Base-by-base conservation (phyloP, 1,140 invertebrate species). In the Drosophila ercepeae region DNA sequence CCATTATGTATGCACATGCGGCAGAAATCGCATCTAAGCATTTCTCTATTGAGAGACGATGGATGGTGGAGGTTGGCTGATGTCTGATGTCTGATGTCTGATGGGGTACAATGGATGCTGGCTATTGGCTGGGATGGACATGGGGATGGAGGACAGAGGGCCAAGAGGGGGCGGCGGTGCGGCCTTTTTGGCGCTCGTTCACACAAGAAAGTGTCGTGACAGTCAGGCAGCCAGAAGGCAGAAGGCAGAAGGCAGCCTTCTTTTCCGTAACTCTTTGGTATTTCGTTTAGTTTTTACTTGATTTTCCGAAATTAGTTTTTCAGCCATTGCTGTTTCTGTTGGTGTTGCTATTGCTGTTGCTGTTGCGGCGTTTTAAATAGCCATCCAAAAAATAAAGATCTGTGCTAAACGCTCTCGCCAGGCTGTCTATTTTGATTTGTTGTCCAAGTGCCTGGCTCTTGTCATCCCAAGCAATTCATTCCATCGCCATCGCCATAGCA, bases 271-370 rank as follows among this genome's bases (percentile, higher is more conserved):
- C 81, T 86, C 77, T 82, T 88, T 86, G 82, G 83, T 88, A 86
- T 86, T 86, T 88, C 50, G 77, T 77, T 86, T 68, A 88, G 77
- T 78, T 88, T 88, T 86, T 86, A 88, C 78, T 88, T 88, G 82
- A 88, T 88, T 82, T 88, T 88, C 82, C 83, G 82, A 86, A 86
- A 86, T 86, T 82, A 88, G 82, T 86, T 89, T 86, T 77, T 72
- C 68, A 63, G 69, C 57, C 36, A 19, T 18, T 41, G 32, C 42
- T 42, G 49, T 36, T 34, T 8, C 14, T 52, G 14, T 23, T 46
- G 29, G 5, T 45, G 6, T 42, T 55, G 6, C 8, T 50, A 21
- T 53, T 58, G 44, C 34, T 75, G 51, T 50, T 70, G 45, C 59
- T 59, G 52, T 29, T 73, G 67, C 48, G 54, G 29, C 77, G 67